phyloP scores from a whole-genome alignment of 2,888 invertebrate species.

The Netelia virgata region DNA sequence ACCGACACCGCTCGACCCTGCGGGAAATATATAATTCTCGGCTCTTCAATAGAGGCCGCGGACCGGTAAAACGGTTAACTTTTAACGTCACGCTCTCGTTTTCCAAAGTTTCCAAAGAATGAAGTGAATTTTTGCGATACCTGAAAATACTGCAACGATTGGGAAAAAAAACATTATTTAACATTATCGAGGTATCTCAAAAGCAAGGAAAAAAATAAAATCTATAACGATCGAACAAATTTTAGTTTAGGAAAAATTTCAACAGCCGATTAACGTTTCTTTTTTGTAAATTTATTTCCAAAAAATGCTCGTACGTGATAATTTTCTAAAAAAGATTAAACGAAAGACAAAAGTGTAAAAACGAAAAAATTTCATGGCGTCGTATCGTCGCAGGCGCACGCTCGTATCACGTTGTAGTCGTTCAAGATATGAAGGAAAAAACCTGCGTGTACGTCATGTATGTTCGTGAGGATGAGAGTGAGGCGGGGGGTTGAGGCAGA shows the following conservation, averaged over 20 bases:
- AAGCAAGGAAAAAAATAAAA: conserved; percentile 30
- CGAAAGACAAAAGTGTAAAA: conserved; percentile 13
- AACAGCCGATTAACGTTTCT: neutral
- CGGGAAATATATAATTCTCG: conserved; percentile 74
- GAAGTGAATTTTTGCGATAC: conserved; percentile 3
- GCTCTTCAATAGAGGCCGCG: conserved; percentile 71
- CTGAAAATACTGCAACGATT: conserved; percentile 26
- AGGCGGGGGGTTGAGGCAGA: neutral
- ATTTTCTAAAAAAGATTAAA: neutral
- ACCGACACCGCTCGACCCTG: conserved; percentile 57
- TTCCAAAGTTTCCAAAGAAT: conserved; percentile 7
- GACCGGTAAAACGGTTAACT: conserved; percentile 76
- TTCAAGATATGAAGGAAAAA: conserved; percentile 65
- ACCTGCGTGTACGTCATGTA: conserved; percentile 39
- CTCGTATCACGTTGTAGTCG: conserved; percentile 59
- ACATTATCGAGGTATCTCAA: neutral
- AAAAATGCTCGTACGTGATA: neutral
- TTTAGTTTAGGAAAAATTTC: neutral
- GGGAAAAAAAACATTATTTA: conserved; percentile 26
- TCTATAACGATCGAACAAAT: neutral
- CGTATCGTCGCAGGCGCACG: conserved; percentile 47
- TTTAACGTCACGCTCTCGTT: conserved; percentile 67
- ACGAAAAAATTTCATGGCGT: conserved; percentile 35
- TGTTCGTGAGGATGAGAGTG: conserved; percentile 23
- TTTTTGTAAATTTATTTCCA: no score